These are phyloP conservation scores for Amblyraja radiata DNA, from an alignment of 2,797 vertebrate genomes.

Conservation along the genomic window DNA sequence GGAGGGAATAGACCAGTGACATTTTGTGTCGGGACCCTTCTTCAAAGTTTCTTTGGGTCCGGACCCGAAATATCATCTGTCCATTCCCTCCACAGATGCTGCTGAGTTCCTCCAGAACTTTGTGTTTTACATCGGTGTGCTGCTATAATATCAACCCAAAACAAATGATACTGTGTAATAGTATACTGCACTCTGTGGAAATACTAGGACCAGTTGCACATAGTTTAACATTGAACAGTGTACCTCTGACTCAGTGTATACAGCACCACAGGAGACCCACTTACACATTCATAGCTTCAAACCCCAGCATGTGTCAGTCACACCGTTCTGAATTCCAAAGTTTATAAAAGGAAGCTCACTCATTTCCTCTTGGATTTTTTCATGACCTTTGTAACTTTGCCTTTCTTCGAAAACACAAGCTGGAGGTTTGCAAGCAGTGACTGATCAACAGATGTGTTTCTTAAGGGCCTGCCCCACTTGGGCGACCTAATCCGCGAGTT, in stretches of 20 bases:
- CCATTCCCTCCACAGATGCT: too few relatives aligned
- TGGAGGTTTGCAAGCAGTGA: neutral
- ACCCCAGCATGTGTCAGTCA: neutral
- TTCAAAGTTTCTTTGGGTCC: too few relatives aligned
- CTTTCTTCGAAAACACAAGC: neutral
- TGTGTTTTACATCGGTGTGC: too few relatives aligned
- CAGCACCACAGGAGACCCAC: neutral
- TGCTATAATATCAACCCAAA: neutral
- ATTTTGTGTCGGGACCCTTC: too few relatives aligned
- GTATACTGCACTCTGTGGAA: neutral
- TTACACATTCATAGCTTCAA: too few relatives aligned
- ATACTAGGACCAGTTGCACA: neutral
- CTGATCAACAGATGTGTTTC: neutral
- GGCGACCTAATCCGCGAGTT: too few relatives aligned
- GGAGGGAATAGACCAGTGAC: too few relatives aligned
- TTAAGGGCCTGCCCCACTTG: too few relatives aligned
- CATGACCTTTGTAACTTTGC: neutral
- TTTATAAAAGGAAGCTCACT: neutral
- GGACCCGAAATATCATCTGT: too few relatives aligned
- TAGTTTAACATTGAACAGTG: neutral
- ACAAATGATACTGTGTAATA: neutral
- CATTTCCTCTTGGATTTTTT: neutral
- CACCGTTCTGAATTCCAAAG: neutral
- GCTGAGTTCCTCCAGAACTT: too few relatives aligned
- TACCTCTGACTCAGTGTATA: neutral